Evolutionary conservation across 2,797 vertebrate species (phyloP).

Genomic region (Sciurus vulgaris): DNA sequence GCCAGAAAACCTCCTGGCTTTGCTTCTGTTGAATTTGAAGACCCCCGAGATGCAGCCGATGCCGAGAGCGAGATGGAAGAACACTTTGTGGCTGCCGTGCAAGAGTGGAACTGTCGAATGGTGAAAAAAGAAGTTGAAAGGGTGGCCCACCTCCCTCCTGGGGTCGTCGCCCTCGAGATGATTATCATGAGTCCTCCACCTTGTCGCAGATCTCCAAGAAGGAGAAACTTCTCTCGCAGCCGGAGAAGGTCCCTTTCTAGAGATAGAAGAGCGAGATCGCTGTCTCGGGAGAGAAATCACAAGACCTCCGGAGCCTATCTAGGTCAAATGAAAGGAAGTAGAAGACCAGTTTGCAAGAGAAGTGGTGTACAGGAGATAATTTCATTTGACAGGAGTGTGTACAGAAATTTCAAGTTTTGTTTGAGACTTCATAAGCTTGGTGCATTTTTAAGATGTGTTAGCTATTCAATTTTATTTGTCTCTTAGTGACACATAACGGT

Average conservation of each 20-base stretch:
- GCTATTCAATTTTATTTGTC: conserved; percentile 89
- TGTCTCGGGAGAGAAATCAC: conserved; percentile 96
- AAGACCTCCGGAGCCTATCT: conserved; percentile 97
- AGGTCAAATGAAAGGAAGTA: conserved; percentile 96
- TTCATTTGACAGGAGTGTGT: conserved; percentile 89
- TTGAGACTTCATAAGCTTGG: conserved; percentile 90
- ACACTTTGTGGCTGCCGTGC: conserved; percentile 96
- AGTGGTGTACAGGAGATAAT: conserved; percentile 89
- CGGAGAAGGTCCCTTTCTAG: conserved; percentile 97
- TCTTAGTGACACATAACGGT: conserved; percentile 88
- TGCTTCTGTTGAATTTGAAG: conserved; percentile 99
- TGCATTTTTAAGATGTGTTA: conserved; percentile 91
- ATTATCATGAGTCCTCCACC: conserved; percentile 94
- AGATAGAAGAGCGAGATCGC: conserved; percentile 96
- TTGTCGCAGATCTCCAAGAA: conserved; percentile 96
- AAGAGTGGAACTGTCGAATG: conserved; percentile 97
- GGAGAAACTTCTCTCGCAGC: conserved; percentile 96
- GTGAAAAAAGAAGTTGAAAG: conserved; percentile 96
- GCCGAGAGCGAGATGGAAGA: conserved; percentile 97
- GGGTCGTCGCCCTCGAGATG: conserved; percentile 95
- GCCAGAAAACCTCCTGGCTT: conserved; percentile 98
- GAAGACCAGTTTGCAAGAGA: conserved; percentile 84
- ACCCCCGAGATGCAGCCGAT: conserved; percentile 97
- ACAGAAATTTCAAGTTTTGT: conserved; percentile 91
- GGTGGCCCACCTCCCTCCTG: conserved; percentile 96